phyloP scores from a whole-genome alignment of 2,888 invertebrate genomes.

The Biston betularia region DNA sequence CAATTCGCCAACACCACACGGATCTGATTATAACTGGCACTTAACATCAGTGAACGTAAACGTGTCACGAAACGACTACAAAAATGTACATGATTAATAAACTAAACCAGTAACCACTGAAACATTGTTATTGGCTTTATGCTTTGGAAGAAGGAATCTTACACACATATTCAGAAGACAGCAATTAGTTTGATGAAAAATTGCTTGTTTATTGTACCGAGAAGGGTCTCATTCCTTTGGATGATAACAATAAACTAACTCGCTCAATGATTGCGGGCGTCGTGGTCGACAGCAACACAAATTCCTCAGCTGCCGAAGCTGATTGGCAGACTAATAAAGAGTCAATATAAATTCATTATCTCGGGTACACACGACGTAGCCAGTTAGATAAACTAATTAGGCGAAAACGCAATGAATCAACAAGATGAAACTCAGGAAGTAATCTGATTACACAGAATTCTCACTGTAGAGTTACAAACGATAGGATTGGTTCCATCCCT shows the following conservation, averaged over 20 bases:
- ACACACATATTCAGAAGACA: slow-evolving; percentile 28
- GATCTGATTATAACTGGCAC: slow-evolving; percentile 25
- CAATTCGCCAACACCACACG: slow-evolving; percentile 26
- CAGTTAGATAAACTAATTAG: slow-evolving; percentile 36
- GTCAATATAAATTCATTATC: slow-evolving; percentile 58
- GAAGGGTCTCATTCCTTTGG: slow-evolving; percentile 50
- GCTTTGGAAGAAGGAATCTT: slow-evolving; percentile 44
- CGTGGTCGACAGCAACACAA: slow-evolving; percentile 56
- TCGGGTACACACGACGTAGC: slow-evolving; percentile 17
- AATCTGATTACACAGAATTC: slow-evolving; percentile 23
- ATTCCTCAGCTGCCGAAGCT: slow-evolving; percentile 62
- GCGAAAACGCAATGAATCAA: slow-evolving; percentile 33
- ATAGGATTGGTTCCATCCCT: background rate
- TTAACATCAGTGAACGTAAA: slow-evolving; percentile 55
- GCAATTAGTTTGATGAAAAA: slow-evolving; percentile 27
- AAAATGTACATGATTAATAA: slow-evolving; percentile 53
- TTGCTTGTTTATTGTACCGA: slow-evolving; percentile 1
- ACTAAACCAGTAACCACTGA: slow-evolving; percentile 42
- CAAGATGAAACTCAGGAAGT: slow-evolving; percentile 24
- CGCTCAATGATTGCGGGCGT: slow-evolving; percentile 55
- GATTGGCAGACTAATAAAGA: slow-evolving; percentile 65
- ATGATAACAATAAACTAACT: slow-evolving; percentile 53
- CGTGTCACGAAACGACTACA: slow-evolving; percentile 61
- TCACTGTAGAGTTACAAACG: background rate
- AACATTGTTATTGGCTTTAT: slow-evolving; percentile 29